phyloP scores from a whole-genome alignment of 2,113 vertebrate genomes.

The Chroicocephalus ridibundus region DNA sequence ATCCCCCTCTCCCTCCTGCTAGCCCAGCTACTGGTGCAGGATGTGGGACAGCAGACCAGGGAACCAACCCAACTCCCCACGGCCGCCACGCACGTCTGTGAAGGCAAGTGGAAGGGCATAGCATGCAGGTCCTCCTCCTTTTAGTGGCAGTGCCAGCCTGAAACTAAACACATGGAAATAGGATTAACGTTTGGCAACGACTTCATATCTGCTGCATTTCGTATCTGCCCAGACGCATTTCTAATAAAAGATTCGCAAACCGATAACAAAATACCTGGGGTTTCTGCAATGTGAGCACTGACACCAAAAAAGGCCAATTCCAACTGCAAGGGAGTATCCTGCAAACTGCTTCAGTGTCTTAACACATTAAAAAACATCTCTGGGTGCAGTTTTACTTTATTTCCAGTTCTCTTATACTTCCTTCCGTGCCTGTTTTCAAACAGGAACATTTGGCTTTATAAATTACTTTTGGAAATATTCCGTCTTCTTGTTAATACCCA shows the following conservation, averaged over 20 bases:
- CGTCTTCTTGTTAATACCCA: background rate
- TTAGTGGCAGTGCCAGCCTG: background rate
- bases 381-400: background rate
- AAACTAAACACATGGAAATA: background rate
- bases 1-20: background rate
- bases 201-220: background rate
- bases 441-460: background rate
- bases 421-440: background rate
- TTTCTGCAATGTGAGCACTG: background rate
- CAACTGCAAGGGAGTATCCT: accelerated
- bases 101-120: background rate
- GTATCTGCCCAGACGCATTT: background rate
- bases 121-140: background rate
- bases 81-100: background rate
- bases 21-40: background rate
- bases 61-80: background rate
- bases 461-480: background rate
- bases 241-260: background rate
- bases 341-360: background rate
- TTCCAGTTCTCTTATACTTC: background rate
- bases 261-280: background rate
- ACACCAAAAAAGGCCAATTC: background rate
- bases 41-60: background rate
- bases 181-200: background rate
- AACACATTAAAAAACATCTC: background rate